Evolutionary conservation across 2,797 vertebrate species (phyloP), one percentile per base, ranked within the genome.

Genomic region (Oreortyx pictus): DNA sequence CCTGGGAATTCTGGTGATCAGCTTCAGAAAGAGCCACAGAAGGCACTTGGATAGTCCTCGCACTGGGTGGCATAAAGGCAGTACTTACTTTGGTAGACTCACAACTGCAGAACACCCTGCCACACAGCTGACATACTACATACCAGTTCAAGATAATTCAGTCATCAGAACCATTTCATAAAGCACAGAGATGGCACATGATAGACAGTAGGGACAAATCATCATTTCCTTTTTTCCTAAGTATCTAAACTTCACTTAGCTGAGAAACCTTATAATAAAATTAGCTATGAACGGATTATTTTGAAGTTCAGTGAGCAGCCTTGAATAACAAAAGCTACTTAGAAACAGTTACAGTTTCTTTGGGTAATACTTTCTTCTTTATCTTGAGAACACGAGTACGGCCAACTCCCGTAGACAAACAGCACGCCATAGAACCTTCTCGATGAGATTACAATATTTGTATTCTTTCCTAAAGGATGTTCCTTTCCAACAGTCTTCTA

Each of bases 101-200:
- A 59, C 31, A 83, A 29, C 43, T 59, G 24, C 27, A 44, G 62
- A 65, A 27, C 8, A 44, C 37, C 8, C 46, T 18, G 22, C 7
- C 13, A 29, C 7, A 17, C 22, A 15, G 1, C 0, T 7, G 47
- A 33, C 7, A 29, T 35, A 11, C 22, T 73, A 19, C 5, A 3
- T 8, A 31, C 8, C n/a, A 64, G 20, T 22, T 44, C 29, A 68
- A 59, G 41, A 61, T 15, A 77, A 73, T 24, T 41, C 39, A 14
- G 39, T 41, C 39, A 41, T 14, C 46, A 64, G 56, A 88, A 35
- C 27, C 9, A 20, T 64, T 56, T 67, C 49, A 47, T 17, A 71
- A 66, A 67, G 29, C 52, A 44, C 24, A 52, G 27, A 43, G 37
- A 31, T 17, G 20, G 22, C 47, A 19, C 1, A 4, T 39, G 41